phyloP scores from a whole-genome alignment of 1,140 invertebrate species.

The Mycetomoellerius zeteki region DNA sequence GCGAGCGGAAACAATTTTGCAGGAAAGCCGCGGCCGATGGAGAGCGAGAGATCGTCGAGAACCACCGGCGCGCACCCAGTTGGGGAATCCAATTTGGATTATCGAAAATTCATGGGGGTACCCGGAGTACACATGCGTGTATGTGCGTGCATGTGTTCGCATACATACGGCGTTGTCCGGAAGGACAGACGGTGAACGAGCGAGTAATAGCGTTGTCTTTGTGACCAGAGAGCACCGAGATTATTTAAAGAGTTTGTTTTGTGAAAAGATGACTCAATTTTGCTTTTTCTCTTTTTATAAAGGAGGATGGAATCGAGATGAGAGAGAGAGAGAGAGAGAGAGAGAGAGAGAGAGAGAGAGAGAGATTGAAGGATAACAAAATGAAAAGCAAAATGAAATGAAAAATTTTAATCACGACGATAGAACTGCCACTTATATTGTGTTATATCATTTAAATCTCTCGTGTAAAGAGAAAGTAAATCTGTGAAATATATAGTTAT shows the following conservation, averaged over 20 bases:
- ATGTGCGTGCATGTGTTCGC: conserved; percentile 61
- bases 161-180: conserved; percentile 71
- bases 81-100: conserved; percentile 84
- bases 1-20: conserved; percentile 64
- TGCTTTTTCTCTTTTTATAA: neutral
- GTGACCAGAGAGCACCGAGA: conserved; percentile 33
- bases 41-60: conserved; percentile 47
- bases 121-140: neutral
- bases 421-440: neutral
- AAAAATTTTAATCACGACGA: conserved; percentile 22
- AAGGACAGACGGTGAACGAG: conserved; percentile 68
- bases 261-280: conserved; percentile 4
- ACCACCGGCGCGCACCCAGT: conserved; percentile 71
- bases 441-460: neutral
- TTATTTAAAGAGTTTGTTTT: conserved; percentile 53
- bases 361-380: neutral
- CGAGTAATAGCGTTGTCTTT: conserved; percentile 40
- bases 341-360: conserved; percentile 15
- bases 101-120: conserved; percentile 84
- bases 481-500: neutral
- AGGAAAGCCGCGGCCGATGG: conserved; percentile 39
- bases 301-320: conserved; percentile 21
- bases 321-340: conserved; percentile 57
- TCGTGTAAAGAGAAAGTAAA: neutral
- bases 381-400: neutral